Percentiles rank a stretch among this genome's conserved stretches.
phyloP scores from a whole-genome alignment of 2,113 vertebrate genomes.

The Aptenodytes forsteri region DNA sequence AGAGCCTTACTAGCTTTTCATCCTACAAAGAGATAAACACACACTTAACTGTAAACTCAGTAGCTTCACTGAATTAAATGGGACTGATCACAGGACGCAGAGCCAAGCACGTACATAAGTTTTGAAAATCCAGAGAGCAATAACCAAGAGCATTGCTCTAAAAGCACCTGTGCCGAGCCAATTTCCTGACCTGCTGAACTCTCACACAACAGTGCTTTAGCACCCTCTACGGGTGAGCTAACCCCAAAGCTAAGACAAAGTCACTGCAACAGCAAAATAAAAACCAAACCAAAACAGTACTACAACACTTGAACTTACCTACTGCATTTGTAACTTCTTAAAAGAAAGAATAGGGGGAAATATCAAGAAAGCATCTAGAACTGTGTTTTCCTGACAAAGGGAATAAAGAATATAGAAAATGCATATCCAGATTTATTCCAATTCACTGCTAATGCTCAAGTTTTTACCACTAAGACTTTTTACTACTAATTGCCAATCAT shows the following conservation, averaged over 20 bases:
- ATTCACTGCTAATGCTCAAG: not conserved
- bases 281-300: not conserved
- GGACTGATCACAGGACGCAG: not conserved
- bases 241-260: not conserved
- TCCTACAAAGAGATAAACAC: not conserved
- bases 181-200: not conserved
- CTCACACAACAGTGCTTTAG: slow-evolving; percentile 36
- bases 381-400: not conserved
- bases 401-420: not conserved
- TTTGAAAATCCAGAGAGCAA: not conserved
- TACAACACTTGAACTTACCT: not conserved
- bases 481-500: not conserved
- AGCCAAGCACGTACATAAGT: not conserved
- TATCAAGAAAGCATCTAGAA: not conserved
- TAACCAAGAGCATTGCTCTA: accelerated
- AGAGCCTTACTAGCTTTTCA: not conserved
- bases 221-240: slow-evolving; percentile 71
- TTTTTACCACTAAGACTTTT: not conserved
- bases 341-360: not conserved
- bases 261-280: not conserved
- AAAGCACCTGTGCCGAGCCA: not conserved
- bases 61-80: not conserved
- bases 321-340: not conserved
- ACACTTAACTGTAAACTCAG: not conserved
- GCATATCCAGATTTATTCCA: not conserved